Evolutionary conservation across 2,113 vertebrate genomes (phyloP), one percentile per base, ranked within the genome.

Genomic region (Hiodon alosoides): DNA sequence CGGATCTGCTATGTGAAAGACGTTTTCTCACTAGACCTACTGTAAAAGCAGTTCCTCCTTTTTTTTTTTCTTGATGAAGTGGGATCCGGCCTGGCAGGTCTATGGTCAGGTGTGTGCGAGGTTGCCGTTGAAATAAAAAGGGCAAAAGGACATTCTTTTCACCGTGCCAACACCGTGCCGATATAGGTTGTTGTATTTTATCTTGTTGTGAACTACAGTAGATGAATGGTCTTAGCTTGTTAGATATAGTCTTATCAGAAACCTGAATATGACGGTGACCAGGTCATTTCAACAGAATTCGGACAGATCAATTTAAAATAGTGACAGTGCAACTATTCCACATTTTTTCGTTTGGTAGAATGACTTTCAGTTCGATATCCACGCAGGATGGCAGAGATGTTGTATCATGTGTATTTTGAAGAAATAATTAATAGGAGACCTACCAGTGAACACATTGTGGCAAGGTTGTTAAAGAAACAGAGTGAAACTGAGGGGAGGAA

Each of bases 401-500:
- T 58, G 17, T 55, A 17, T 66, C 47, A 66, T 67, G 55, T 53
- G 57, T 59, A 58, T 54, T n/a, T 17, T n/a, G 11, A 31, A 55
- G 17, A 70, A 69, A 60, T 62, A 31, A 70, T 10, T 31, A 48
- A 53, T 17, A 69, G 47, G 57, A 70, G 67, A 70, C 74, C 73
- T 61, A 69, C 73, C 74, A 46, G 60, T 16, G 75, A 46, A 58
- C 69, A 52, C 52, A 67, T 46, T 58, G 69, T 52, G 57, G 70
- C 10, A 59, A 17, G 67, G 65, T 59, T 5, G 54, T 65, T 75
- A 65, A 75, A 67, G 73, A 75, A 57, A 75, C 52, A 73, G 70
- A 59, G 14, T 13, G 4, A 60, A 58, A 73, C 62, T 54, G 17
- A 73, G 52, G 17, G 54, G 59, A 66, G n/a, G 60, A 66, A 51